Base-by-base conservation (phyloP, 2,888 invertebrate genomes). In the Heliconius ethilla region DNA sequence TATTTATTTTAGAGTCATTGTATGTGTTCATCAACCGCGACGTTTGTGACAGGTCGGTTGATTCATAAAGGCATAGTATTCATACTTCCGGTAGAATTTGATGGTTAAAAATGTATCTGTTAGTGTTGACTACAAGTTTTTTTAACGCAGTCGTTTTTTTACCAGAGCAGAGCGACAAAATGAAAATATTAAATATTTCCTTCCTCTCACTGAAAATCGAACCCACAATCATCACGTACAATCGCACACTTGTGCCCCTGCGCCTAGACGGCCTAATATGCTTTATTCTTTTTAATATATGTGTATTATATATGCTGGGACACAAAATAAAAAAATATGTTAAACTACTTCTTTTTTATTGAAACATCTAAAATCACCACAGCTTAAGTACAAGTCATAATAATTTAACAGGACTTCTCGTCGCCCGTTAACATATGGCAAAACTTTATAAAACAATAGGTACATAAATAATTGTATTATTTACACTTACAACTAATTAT, bases 331-430 rank as follows among this genome's bases (percentile, higher is more conserved):
- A 76, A 25, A 76, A 33, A 62, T 27, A 45, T 55, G 29, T 79
- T 76, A 37, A 62, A 73, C 72, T 37, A 67, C 65, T 33, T 33
- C 40, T 81, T 84, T 87, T 90, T 90, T 90, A 90, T 90, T 90
- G 85, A 89, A 91, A 89, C 90, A 90, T 90, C 90, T 91, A 92
- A 90, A 89, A 92, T 91, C 90, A 89, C 88, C 65, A 80, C 67
- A 83, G 81, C 88, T 92, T 92, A 92, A 93, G 92, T 93, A 93
- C 92, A 92, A 84, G 81, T 83, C 83, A 84, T 40, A 66, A 73
- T 77, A 79, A 70, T 45, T 66, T 65, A 70, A 77, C 75, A 45
- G 75, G 78, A 15, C 81, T 82, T 82, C 72, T 70, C 70, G 74
- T 45, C 79, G 78, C 85, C 87, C 83, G 86, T 85, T 83, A 84